Percentiles rank a stretch among this genome's conserved stretches.
These are phyloP conservation scores for Odontocolon sp. DNA, from an alignment of 2,888 invertebrate genomes.

Conservation along the genomic window DNA sequence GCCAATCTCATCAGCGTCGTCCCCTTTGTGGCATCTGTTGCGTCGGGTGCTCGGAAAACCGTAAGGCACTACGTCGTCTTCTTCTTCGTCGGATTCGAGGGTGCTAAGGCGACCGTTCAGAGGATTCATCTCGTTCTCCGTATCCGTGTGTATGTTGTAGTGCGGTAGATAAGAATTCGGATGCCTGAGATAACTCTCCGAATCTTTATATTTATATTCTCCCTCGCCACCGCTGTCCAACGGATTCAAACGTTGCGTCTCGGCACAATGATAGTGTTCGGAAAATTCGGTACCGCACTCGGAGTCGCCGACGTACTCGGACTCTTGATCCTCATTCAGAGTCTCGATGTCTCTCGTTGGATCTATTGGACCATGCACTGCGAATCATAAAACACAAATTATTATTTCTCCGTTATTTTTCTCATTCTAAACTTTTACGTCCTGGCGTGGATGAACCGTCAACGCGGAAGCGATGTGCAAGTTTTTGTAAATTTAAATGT, in stretches of 20 bases:
- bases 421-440: too few relatives aligned
- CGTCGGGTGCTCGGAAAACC: constrained; percentile 81
- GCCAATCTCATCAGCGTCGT: constrained; percentile 84
- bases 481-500: too few relatives aligned
- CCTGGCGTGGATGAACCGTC: too few relatives aligned
- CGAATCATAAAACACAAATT: constrained; percentile 37
- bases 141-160: constrained; percentile 87
- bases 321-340: constrained; percentile 86
- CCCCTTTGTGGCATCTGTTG: constrained; percentile 78
- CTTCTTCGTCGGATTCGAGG: constrained; percentile 78
- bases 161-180: constrained; percentile 91
- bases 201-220: constrained; percentile 81
- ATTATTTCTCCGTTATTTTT: too few relatives aligned
- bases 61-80: constrained; percentile 82
- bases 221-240: constrained; percentile 86
- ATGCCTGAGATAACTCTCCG: constrained; percentile 89
- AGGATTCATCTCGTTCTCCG: constrained; percentile 82
- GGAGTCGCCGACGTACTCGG: constrained; percentile 87
- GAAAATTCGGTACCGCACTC: constrained; percentile 85
- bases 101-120: constrained; percentile 77
- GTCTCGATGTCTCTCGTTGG: constrained; percentile 86
- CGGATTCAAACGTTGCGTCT: constrained; percentile 83
- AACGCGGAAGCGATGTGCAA: too few relatives aligned
- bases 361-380: constrained; percentile 83
- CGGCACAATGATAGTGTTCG: constrained; percentile 82